These are phyloP conservation scores for Embiotoca jacksoni DNA, from an alignment of 2,113 vertebrate genomes.

Conservation along the genomic window DNA sequence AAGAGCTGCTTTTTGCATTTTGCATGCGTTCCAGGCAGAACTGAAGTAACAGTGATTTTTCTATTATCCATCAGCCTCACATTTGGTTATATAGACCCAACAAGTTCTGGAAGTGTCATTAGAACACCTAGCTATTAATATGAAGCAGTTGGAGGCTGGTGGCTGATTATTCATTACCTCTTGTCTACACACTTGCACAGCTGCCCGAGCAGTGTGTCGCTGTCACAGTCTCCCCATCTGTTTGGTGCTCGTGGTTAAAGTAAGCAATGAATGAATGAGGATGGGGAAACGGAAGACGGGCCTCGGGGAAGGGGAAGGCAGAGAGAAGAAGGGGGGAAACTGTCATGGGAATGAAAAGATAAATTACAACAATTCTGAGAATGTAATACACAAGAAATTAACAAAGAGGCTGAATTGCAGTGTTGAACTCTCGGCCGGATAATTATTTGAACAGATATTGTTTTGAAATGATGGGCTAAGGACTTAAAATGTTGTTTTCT, in stretches of 20 bases:
- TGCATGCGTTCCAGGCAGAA: neutral
- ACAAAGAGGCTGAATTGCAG: too few relatives aligned
- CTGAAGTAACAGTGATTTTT: slow-evolving; percentile 12
- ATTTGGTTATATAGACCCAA: slow-evolving; percentile 63
- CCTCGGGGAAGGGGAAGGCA: neutral
- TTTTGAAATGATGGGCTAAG: too few relatives aligned
- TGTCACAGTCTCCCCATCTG: slow-evolving; percentile 81
- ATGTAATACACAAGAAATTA: too few relatives aligned
- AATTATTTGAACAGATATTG: too few relatives aligned
- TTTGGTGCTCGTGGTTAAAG: slow-evolving; percentile 71
- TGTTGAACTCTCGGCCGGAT: too few relatives aligned
- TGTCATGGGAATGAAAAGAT: neutral
- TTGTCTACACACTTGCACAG: slow-evolving; percentile 82
- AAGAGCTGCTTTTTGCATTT: slow-evolving; percentile 1
- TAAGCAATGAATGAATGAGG: slow-evolving; percentile 66
- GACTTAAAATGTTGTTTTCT: too few relatives aligned
- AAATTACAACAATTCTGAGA: neutral
- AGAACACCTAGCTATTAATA: slow-evolving; percentile 85
- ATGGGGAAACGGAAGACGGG: neutral
- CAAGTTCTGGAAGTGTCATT: slow-evolving; percentile 80
- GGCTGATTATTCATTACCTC: slow-evolving; percentile 86
- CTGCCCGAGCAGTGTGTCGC: slow-evolving; percentile 82
- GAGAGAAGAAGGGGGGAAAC: neutral
- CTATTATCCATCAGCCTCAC: slow-evolving; percentile 35
- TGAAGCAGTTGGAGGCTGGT: slow-evolving; percentile 79